Evolutionary conservation across 2,888 invertebrate genomes (phyloP).

Genomic region (Norana najaformis): DNA sequence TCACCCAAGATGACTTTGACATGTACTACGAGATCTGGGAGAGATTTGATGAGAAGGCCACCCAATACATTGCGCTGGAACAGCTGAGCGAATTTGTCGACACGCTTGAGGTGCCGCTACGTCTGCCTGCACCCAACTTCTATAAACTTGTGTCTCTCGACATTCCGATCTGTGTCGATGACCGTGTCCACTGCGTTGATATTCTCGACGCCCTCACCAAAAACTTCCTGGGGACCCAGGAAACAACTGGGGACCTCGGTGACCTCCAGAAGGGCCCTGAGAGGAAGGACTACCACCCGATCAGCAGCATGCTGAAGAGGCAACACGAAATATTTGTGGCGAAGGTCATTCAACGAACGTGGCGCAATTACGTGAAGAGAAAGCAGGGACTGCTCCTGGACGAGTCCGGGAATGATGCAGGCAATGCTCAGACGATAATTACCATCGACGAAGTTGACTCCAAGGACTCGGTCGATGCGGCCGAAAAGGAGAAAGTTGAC

Average conservation of each 20-base stretch:
- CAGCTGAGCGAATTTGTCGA: constrained; percentile 92
- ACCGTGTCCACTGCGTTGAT: constrained; percentile 94
- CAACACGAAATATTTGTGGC: constrained; percentile 97
- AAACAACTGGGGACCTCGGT: constrained; percentile 40
- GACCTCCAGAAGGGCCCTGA: constrained; percentile 64
- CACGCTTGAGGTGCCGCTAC: constrained; percentile 88
- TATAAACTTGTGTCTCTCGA: constrained; percentile 98
- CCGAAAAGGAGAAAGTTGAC: not conserved
- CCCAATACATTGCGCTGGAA: constrained; percentile 93
- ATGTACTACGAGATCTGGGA: constrained; percentile 99
- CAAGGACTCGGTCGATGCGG: not conserved
- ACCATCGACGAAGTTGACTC: constrained; percentile 23
- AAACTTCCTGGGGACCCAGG: constrained; percentile 97
- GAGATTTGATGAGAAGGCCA: constrained; percentile 95
- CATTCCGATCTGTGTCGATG: constrained; percentile 94
- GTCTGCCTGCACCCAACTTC: constrained; percentile 93
- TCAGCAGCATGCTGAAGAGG: constrained; percentile 90
- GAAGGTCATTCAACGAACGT: constrained; percentile 81
- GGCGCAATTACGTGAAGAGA: constrained; percentile 36
- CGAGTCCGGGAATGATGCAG: not conserved
- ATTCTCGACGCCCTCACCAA: constrained; percentile 96
- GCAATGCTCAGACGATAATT: constrained; percentile 27
- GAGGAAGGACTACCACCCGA: constrained; percentile 85
- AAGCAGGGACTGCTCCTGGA: not conserved
- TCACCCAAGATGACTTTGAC: constrained; percentile 97